Base-by-base conservation (phyloP, 92 coral and sea anemone species). In the Metridium senile region DNA sequence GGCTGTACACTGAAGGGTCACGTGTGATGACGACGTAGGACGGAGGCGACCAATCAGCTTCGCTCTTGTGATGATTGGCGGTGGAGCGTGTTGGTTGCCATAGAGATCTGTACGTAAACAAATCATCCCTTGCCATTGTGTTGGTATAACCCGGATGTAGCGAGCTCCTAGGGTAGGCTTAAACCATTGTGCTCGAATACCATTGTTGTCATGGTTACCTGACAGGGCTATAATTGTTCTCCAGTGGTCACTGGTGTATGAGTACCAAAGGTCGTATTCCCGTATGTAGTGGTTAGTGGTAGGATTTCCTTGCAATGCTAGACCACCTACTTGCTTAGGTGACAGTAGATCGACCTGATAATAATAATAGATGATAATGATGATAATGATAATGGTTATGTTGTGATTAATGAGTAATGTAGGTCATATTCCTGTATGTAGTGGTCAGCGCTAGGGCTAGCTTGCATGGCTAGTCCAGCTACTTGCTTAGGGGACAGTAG, bases 171-270 rank as follows among this genome's bases (percentile, higher is more conserved):
- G 29, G 4, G 80, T 4, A 1, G 58, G 39, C 27, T n/a, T 79
- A 18, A 79, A 33, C 83, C 83, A 69, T 19, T 58, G 68, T 1
- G 58, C 77, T 26, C 51, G 49, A 9, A 79, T 28, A 4, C 46
- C 39, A 23, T 58, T 69, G 51, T 53, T 65, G 35, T 79, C 70
- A 30, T 21, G 26, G 53, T 79, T 79, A 1, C 83, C 83, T 17
- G 53, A 18, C 21, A 79, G 53, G 10, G 43, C 33, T 19, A 6
- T 59, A 49, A 77, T 65, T 13, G 18, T 56, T 49, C 35, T 49
- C 84, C 84, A 79, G 20, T 31, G n/a, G 21, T 79, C 84, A n/a
- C 84, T 79, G 0, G 84, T 79, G 25, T 11, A 79, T 1, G 68
- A 46, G 57, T 70, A 70, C 29, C 69, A 76, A 0, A 79, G 58